Evolutionary conservation across 2,797 vertebrate species (phyloP).

Genomic region (Rhodeus uyekii): DNA sequence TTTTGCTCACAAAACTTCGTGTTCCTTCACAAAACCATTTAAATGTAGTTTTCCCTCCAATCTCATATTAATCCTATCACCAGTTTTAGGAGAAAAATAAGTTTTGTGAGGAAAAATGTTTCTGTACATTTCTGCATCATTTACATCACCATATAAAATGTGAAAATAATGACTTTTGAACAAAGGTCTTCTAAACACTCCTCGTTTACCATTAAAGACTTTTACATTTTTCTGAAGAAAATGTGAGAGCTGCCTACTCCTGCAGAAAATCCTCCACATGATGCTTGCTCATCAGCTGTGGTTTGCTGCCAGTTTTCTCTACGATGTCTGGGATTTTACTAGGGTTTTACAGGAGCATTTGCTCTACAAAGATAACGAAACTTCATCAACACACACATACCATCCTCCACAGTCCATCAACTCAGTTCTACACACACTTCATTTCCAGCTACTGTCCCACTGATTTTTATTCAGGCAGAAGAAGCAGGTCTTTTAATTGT

Average conservation of each 20-base stretch:
- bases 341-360: background rate
- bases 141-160: background rate
- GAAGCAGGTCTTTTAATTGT: constrained; percentile 77
- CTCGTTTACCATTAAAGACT: background rate
- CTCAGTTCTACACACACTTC: constrained; percentile 51
- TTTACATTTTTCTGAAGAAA: background rate
- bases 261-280: background rate
- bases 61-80: background rate
- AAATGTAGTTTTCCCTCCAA: background rate
- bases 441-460: constrained; percentile 65
- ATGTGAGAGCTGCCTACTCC: background rate
- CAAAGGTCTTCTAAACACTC: background rate
- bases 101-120: too few relatives aligned
- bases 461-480: constrained; percentile 66
- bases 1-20: too few relatives aligned
- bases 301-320: background rate
- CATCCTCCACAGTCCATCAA: constrained; percentile 14
- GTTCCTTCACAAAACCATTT: background rate
- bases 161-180: background rate
- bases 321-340: background rate
- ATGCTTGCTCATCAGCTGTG: background rate
- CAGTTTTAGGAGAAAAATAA: background rate
- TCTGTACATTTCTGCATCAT: background rate
- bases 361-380: background rate
- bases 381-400: background rate